Evolutionary conservation across 2,888 invertebrate species (phyloP).

Genomic region (Pristionchus mayeri): DNA sequence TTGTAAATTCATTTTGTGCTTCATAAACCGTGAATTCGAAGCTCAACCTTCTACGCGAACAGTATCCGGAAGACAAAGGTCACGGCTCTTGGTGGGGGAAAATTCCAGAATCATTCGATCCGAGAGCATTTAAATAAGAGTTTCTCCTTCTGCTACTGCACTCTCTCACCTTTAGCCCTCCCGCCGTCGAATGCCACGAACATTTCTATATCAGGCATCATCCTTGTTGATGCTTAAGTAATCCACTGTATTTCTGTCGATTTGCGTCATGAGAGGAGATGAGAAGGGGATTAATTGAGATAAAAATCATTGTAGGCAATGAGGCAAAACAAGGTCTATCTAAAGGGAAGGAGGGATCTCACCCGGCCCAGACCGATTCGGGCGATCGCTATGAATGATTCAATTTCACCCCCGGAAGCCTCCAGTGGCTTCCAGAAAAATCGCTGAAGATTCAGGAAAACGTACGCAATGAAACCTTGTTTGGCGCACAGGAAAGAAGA

Average conservation of each 20-base stretch:
- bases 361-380: not conserved
- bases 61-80: too few species aligned
- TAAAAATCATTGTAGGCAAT: not conserved
- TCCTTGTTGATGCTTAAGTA: too few species aligned
- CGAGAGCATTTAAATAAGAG: too few species aligned
- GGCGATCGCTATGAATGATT: not conserved
- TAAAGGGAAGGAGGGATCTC: not conserved
- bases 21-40: constrained; percentile 19
- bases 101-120: too few species aligned
- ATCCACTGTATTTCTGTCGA: not conserved
- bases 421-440: not conserved
- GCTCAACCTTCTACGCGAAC: too few species aligned
- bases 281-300: not conserved
- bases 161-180: too few species aligned
- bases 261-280: not conserved
- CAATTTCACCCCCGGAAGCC: not conserved
- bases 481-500: not conserved
- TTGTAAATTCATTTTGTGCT: constrained; percentile 12
- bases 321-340: not conserved
- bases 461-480: not conserved
- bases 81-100: too few species aligned
- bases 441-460: too few species aligned
- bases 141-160: too few species aligned
- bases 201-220: too few species aligned
- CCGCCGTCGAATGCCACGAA: too few species aligned